Conservation (phyloP, 2,113 vertebrate genomes). For the Copsychus sechellarum region DNA sequence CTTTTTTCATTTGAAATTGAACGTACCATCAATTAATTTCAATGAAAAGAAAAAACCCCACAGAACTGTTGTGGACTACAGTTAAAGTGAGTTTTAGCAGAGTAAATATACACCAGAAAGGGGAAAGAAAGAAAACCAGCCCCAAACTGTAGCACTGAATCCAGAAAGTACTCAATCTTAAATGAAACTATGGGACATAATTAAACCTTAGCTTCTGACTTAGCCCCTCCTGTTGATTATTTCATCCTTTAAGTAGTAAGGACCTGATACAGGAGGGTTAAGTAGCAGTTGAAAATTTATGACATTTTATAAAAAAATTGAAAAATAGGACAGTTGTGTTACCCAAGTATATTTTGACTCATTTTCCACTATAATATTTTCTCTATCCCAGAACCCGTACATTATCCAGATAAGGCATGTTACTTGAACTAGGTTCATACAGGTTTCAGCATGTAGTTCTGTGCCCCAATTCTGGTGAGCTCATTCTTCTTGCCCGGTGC, state of each 20-base stretch:
- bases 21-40: neutral
- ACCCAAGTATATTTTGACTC: neutral
- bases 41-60: neutral
- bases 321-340: neutral
- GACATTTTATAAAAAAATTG: neutral
- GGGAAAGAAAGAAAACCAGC: accelerated
- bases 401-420: neutral
- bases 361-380: neutral
- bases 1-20: neutral
- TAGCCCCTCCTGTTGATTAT: neutral
- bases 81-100: neutral
- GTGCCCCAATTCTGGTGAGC: neutral
- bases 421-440: neutral
- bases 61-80: neutral
- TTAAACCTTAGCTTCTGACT: neutral
- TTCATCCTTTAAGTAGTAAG: neutral
- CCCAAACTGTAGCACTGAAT: neutral
- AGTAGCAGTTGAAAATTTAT: neutral
- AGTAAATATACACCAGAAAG: neutral
- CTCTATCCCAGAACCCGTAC: neutral
- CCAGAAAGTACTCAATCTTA: neutral
- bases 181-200: neutral
- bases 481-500: neutral
- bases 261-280: neutral
- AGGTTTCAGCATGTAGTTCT: neutral